Evolutionary conservation across 2,797 vertebrate genomes (phyloP), one percentile per base, ranked within the genome.

Genomic region (Acipenser transmontanus): DNA sequence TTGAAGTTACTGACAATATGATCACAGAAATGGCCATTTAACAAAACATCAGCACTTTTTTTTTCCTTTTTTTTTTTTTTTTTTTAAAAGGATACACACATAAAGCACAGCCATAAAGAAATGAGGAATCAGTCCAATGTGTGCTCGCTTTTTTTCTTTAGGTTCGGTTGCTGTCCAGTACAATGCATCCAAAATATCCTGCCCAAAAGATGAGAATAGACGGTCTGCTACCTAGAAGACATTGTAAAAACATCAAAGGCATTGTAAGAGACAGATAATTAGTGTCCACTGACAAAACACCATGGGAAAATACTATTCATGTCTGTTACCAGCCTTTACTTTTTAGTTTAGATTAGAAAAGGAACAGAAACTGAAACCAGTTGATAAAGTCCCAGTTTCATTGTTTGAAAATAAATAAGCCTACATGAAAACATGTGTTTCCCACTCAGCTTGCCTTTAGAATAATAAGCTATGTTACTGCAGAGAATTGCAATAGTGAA

Each of bases 161-260:
- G 95, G 96, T 79, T 99, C 97, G 3, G 96, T 98, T 62, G 97
- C 97, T 4, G 97, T 99, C 97, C 96, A 99, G 51, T 99, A 99
- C 51, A 99, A 90, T 63, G 97, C 96, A 66, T 99, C 97, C 80
- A 99, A 82, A 79, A 98, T 98, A 73, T 99, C 97, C 85, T 99
- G 97, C 60, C 97, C 97, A 72, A 99, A 98, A 6, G 97, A 99
- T 11, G 95, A 98, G 87, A 99, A 97, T 47, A 99, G 91, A 51
- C 97, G 95, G 80, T 99, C 96, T 14, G 97, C 96, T 70, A 99
- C 96, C 96, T 99, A 72, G 65, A 82, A 7, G 7, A 11, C 51
- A 20, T 54, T 1, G n/a, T n/a, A 54, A n/a, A 54, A 54, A n/a
- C 8, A 54, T 17, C 4, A 54, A 54, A 54, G n/a, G 52, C n/a